Conservation (phyloP, 2,113 vertebrate genomes). For the Oncorhynchus tshawytscha region DNA sequence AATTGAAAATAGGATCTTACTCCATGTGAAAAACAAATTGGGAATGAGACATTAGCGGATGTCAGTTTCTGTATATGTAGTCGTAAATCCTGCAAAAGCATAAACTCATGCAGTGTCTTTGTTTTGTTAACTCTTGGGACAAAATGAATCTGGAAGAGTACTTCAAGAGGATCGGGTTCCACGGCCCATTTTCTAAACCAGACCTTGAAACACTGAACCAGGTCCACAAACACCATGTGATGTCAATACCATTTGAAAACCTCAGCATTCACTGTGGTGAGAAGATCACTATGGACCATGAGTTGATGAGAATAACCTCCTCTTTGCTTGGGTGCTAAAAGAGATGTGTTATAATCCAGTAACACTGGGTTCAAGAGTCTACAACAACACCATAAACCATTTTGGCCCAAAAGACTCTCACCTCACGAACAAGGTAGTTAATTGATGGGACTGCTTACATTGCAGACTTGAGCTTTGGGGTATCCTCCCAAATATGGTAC, state of each 20-base stretch:
- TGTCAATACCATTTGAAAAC: conserved; percentile 81
- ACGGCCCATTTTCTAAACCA: conserved; percentile 49
- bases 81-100: background rate
- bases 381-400: background rate
- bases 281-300: conserved; percentile 66
- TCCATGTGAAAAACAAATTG: no score
- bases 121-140: conserved; percentile 32
- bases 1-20: no score
- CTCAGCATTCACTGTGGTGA: conserved; percentile 84
- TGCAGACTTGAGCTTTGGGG: conserved; percentile 79
- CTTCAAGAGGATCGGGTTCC: conserved; percentile 82
- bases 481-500: conserved; percentile 77
- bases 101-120: background rate
- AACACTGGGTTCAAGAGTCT: conserved; percentile 69
- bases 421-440: conserved; percentile 70
- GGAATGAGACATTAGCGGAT: no score
- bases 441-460: conserved; percentile 74
- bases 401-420: conserved; percentile 48
- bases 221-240: conserved; percentile 76
- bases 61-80: background rate
- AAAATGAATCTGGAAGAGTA: conserved; percentile 81
- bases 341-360: conserved; percentile 75
- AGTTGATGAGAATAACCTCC: conserved; percentile 76
- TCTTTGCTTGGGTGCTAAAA: conserved; percentile 82
- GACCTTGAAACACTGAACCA: conserved; percentile 76